Conservation (phyloP, 2,888 invertebrate species). For the Tinea semifulvella region DNA sequence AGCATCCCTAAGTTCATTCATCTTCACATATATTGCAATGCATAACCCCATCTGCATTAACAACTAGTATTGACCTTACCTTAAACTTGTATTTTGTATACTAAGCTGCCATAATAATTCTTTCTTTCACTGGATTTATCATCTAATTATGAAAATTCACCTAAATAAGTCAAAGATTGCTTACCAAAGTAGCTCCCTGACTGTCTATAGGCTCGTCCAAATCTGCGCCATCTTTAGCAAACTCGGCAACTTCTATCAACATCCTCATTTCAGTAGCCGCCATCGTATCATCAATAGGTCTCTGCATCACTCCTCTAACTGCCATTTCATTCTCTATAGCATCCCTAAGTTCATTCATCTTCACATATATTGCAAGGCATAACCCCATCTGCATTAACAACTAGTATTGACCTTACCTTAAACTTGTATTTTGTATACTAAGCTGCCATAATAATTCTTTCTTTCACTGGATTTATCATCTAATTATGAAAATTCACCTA, state of each 20-base stretch:
- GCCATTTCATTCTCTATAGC: slow-evolving; percentile 97
- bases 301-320: slow-evolving; percentile 87
- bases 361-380: slow-evolving; percentile 99
- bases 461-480: too few species aligned
- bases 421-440: too few species aligned
- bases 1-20: slow-evolving; percentile 92
- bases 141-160: too few species aligned
- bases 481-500: too few species aligned
- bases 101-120: too few species aligned
- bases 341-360: slow-evolving; percentile 94
- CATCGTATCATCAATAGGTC: slow-evolving; percentile 93
- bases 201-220: slow-evolving; percentile 82
- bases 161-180: too few species aligned
- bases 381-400: slow-evolving; percentile 98
- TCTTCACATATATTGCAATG: slow-evolving; percentile 99
- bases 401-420: too few species aligned
- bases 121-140: too few species aligned
- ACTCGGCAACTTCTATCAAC: slow-evolving; percentile 90
- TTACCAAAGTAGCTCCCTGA: slow-evolving; percentile 93
- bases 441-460: too few species aligned
- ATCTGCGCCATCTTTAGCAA: slow-evolving; percentile 80
- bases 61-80: too few species aligned
- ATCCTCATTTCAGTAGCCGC: slow-evolving; percentile 92
- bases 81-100: too few species aligned
- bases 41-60: slow-evolving; percentile 99